phyloP scores from a whole-genome alignment of 2,797 vertebrate genomes.

The Oreochromis mossambicus region DNA sequence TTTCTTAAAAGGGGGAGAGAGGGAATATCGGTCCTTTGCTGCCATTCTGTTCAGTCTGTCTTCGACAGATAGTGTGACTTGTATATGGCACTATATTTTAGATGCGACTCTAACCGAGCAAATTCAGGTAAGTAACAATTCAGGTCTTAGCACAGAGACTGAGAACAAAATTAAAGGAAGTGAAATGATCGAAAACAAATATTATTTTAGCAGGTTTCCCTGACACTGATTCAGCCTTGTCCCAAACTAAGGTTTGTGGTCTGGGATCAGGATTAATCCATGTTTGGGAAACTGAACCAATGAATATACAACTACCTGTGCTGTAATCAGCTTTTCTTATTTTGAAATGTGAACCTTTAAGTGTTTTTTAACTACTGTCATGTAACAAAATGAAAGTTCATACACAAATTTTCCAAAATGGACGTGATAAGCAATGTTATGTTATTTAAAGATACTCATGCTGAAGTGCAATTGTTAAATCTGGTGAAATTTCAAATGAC shows the following conservation, averaged over 20 bases:
- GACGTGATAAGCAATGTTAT: neutral
- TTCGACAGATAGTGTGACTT: neutral
- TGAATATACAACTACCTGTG: neutral
- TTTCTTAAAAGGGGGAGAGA: neutral
- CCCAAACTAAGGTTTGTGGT: neutral
- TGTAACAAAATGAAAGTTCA: neutral
- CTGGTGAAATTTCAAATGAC: neutral
- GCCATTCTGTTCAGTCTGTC: neutral
- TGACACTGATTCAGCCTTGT: neutral
- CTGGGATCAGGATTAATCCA: neutral
- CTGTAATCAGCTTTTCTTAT: neutral
- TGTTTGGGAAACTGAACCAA: neutral
- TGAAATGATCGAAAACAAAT: neutral
- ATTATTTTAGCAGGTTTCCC: neutral
- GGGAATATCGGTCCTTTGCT: neutral
- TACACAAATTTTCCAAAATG: neutral
- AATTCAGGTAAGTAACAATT: conserved; percentile 24
- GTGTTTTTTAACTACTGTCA: neutral
- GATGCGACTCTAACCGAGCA: neutral
- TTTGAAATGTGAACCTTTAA: neutral
- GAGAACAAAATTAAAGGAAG: neutral
- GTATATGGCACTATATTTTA: neutral
- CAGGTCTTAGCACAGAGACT: neutral
- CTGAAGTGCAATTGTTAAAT: neutral
- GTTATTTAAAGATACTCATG: neutral